phyloP scores from a whole-genome alignment of 2,888 invertebrate species.

The Leucoptera coffeella region DNA sequence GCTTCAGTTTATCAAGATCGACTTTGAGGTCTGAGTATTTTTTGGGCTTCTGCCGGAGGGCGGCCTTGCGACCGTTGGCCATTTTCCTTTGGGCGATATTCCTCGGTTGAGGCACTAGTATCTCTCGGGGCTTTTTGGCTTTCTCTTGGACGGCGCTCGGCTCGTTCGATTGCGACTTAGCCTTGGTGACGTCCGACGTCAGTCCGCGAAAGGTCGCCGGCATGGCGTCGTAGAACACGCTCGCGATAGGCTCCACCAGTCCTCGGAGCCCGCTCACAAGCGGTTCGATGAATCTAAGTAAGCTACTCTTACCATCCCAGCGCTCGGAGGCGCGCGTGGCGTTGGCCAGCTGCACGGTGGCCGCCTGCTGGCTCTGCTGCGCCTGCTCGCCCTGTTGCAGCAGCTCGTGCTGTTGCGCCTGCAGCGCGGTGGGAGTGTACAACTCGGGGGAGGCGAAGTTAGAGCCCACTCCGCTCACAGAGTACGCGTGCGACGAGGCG shows the following conservation, averaged over 20 bases:
- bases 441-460: slow-evolving; percentile 43
- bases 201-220: slow-evolving; percentile 37
- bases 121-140: slow-evolving; percentile 25
- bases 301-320: slow-evolving; percentile 49
- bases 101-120: slow-evolving; percentile 34
- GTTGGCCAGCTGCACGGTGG: slow-evolving; percentile 27
- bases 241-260: slow-evolving; percentile 32
- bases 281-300: slow-evolving; percentile 40
- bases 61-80: slow-evolving; percentile 15
- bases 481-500: slow-evolving; percentile 48
- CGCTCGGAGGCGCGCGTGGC: slow-evolving; percentile 37
- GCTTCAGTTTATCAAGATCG: slow-evolving; percentile 29
- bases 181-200: slow-evolving; percentile 27
- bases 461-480: slow-evolving; percentile 42
- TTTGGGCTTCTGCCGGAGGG: slow-evolving; percentile 20
- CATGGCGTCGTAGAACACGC: slow-evolving; percentile 30
- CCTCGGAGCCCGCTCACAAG: slow-evolving; percentile 26
- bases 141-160: slow-evolving; percentile 11
- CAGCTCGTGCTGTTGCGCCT: slow-evolving; percentile 30
- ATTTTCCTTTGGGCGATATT: slow-evolving; percentile 38
- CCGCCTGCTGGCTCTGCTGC: slow-evolving; percentile 48
- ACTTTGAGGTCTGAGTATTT: slow-evolving; percentile 33
- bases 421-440: slow-evolving; percentile 37
- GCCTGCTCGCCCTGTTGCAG: slow-evolving; percentile 36
- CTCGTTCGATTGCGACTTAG: slow-evolving; percentile 10